These are phyloP conservation scores for Diuraphis noxia DNA, from an alignment of 1,140 invertebrate genomes.

Conservation along the genomic window DNA sequence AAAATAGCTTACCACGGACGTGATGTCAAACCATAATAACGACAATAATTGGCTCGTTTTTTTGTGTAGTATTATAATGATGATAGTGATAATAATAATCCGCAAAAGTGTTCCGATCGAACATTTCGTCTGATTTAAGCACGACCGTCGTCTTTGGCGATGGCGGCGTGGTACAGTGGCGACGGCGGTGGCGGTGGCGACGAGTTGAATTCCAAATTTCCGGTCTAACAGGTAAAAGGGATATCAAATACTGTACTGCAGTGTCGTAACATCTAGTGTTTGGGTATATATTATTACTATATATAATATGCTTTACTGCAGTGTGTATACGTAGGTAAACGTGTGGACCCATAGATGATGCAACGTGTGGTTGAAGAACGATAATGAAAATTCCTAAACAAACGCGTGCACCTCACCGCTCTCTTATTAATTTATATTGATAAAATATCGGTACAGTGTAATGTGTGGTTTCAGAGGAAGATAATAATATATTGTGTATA, in stretches of 20 bases:
- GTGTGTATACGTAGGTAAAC: too few species aligned
- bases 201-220: slow-evolving; percentile 15
- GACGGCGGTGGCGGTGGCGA: not conserved
- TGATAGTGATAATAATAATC: not conserved
- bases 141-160: not conserved
- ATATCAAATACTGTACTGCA: not conserved
- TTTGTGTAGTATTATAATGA: not conserved
- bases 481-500: not conserved
- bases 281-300: not conserved
- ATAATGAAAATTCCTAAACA: slow-evolving; percentile 32
- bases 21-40: not conserved
- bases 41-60: not conserved
- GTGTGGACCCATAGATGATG: not conserved
- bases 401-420: not conserved
- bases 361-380: not conserved
- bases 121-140: not conserved
- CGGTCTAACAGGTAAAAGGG: not conserved
- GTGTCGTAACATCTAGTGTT: not conserved
- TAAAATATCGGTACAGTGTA: not conserved
- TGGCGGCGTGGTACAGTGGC: not conserved
- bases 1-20: not conserved
- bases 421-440: slow-evolving; percentile 17
- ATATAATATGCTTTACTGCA: not conserved
- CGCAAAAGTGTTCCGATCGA: not conserved
- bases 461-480: not conserved